Percentiles rank a stretch among this genome's conserved stretches.
These are phyloP conservation scores for Crenichthys baileyi DNA, from an alignment of 2,797 vertebrate species.

Conservation along the genomic window DNA sequence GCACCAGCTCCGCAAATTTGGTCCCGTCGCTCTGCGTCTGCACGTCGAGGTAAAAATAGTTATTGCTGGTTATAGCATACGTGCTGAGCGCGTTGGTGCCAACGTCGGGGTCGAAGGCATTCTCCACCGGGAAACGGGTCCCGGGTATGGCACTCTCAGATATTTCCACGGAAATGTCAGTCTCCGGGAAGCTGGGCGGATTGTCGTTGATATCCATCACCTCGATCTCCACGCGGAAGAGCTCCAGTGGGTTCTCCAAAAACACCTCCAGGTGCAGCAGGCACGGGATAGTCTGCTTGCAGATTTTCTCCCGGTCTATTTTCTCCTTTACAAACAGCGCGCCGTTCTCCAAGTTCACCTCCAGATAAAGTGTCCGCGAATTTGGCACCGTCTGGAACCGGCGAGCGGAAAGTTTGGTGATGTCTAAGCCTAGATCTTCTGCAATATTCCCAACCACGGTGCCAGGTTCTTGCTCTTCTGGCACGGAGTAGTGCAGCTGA, in stretches of 20 bases:
- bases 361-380: conserved; percentile 93
- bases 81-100: conserved; percentile 94
- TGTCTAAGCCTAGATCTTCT: conserved; percentile 97
- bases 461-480: conserved; percentile 96
- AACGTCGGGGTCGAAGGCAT: conserved; percentile 97
- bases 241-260: conserved; percentile 95
- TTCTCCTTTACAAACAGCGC: conserved; percentile 94
- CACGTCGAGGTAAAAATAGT: conserved; percentile 95
- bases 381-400: conserved; percentile 95
- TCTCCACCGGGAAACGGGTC: conserved; percentile 96
- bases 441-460: conserved; percentile 98
- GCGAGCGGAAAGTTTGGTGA: conserved; percentile 97
- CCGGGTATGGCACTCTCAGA: conserved; percentile 97
- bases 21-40: conserved; percentile 97
- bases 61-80: conserved; percentile 95
- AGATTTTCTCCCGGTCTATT: conserved; percentile 96
- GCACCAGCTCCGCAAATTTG: conserved; percentile 95
- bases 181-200: conserved; percentile 91
- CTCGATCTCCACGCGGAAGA: conserved; percentile 96
- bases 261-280: conserved; percentile 96
- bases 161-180: conserved; percentile 96
- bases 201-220: conserved; percentile 99
- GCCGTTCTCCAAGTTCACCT: conserved; percentile 96
- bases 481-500: conserved; percentile 96
- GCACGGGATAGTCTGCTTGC: conserved; percentile 92